Evolutionary conservation across 2,113 vertebrate genomes (phyloP), one percentile per base, ranked within the genome.

Genomic region (Callaeas wilsoni): DNA sequence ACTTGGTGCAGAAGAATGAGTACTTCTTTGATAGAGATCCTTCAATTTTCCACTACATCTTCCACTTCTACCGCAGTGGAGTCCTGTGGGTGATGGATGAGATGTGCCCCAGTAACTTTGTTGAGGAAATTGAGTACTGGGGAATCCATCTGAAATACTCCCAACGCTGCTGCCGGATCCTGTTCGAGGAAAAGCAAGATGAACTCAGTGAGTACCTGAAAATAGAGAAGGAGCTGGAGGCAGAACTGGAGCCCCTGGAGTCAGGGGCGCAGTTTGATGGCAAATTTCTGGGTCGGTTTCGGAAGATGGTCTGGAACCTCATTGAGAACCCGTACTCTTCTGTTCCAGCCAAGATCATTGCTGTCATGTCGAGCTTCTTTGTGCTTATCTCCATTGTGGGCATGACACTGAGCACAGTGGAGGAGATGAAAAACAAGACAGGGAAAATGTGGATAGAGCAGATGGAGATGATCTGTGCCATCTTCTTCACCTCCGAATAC

Each of bases 11-110:
- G 84, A 98, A 84, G 70, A 98, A 99, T 1, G 99, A 99, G 85
- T 99, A 99, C 87, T 99, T 99, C 92, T 99, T 99, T 37, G 99
- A 99, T 90, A 97, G 98, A 33, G 98, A 99, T 89, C 99, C 99
- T 20, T 97, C 95, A 2, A 98, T 99, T 89, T 99, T 99, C 96
- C 97, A 98, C 93, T 98, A 99, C 89, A 97, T 99, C 83, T 99
- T 99, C 93, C 98, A 98, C 84, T 99, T 99, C 91, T 99, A 99
- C 84, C 97, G 97, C 93, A 99, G 98, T 13, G 98, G 98, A 5
- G 97, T 98, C 44, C 93, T 99, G 68, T 98, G 98, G 98, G 52
- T 99, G 41, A 97, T 98, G 96, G 96, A 95, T 12, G 98, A 98
- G 84, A 90, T 98, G 93, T 99, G 98, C 77, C 98, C 98, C 19